Evolutionary conservation across 2,888 invertebrate species (phyloP), one percentile per base, ranked within the genome.

Genomic region (Geotrupes spiniger): DNA sequence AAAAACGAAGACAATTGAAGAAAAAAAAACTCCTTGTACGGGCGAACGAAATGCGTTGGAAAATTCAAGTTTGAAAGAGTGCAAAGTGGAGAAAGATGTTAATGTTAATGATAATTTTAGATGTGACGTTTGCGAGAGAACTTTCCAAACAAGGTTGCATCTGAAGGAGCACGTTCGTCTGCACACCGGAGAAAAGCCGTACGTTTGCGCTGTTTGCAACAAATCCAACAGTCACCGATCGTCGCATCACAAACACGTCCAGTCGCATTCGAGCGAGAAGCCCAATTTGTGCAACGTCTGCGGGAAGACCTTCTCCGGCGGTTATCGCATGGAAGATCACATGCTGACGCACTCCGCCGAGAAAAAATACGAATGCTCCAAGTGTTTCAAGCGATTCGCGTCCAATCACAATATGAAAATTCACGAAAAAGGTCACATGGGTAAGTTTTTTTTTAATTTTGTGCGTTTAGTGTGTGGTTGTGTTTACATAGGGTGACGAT

Each of bases 331-430:
- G 54, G 57, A 60, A 44, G 58, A 60, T 39, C 62, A 65, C 46
- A 53, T 63, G 49, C 38, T 59, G 29, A 64, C 61, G 1, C 65
- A 65, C 49, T 56, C 56, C 9, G 48, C 52, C 1, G 58, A 57
- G 39, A 57, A 57, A 31, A 58, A 56, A 12, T 61, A 58, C 39
- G 51, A 62, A 40, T 65, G 63, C 51, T 41, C 53, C 16, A 46
- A 57, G 4, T 65, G 65, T 47, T 42, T 49, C 9, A 63, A 63
- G 48, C 44, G 39, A 15, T 65, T 62, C 51, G 52, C 60, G 2
- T 63, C 62, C 31, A 53, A 46, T 15, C 54, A 57, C 37, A 63
- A 61, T 54, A 52, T 64, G 33, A 63, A 61, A 49, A 54, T 63
- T 28, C 64, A 65, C 44, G 42, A 53, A 28, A 54, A 60, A 45